These are phyloP conservation scores for Brenthis ino DNA, from an alignment of 2,888 invertebrate genomes.

Conservation along the genomic window DNA sequence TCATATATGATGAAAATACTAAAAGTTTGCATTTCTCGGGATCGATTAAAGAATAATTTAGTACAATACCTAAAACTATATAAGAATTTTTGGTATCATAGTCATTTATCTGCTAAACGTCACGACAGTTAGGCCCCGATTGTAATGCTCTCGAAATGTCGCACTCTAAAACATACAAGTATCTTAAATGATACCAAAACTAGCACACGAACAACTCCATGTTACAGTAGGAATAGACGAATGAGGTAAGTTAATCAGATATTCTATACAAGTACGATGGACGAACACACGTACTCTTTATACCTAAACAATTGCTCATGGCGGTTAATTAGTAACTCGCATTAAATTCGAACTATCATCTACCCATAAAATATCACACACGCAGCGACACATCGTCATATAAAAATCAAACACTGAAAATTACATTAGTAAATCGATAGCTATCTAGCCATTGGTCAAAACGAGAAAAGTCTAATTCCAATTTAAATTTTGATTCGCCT, in stretches of 20 bases:
- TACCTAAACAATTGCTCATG: slow-evolving; percentile 40
- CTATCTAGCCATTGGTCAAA: slow-evolving; percentile 18
- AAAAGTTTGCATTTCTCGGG: slow-evolving; percentile 46
- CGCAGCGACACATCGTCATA: slow-evolving; percentile 23
- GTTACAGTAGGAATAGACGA: slow-evolving; percentile 65
- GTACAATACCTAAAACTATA: slow-evolving; percentile 57
- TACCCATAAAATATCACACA: slow-evolving; percentile 43
- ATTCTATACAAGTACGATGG: slow-evolving; percentile 23
- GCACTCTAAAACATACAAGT: slow-evolving; percentile 46
- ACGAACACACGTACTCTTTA: background rate
- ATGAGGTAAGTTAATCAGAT: slow-evolving; percentile 63
- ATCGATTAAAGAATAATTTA: slow-evolving; percentile 52
- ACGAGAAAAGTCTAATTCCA: background rate
- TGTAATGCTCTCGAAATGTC: slow-evolving; percentile 39
- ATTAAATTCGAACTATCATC: slow-evolving; percentile 61
- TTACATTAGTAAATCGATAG: slow-evolving; percentile 12
- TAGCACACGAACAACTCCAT: slow-evolving; percentile 57
- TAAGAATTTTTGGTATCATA: slow-evolving; percentile 67
- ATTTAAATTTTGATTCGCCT: background rate
- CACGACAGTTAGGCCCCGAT: slow-evolving; percentile 67
- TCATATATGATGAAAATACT: slow-evolving; percentile 51
- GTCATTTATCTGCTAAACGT: slow-evolving; percentile 59
- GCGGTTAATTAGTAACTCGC: slow-evolving; percentile 53
- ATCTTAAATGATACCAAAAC: slow-evolving; percentile 63
- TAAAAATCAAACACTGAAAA: slow-evolving; percentile 8